Conservation (phyloP, 1,140 invertebrate species). For the Micrasema longulum region DNA sequence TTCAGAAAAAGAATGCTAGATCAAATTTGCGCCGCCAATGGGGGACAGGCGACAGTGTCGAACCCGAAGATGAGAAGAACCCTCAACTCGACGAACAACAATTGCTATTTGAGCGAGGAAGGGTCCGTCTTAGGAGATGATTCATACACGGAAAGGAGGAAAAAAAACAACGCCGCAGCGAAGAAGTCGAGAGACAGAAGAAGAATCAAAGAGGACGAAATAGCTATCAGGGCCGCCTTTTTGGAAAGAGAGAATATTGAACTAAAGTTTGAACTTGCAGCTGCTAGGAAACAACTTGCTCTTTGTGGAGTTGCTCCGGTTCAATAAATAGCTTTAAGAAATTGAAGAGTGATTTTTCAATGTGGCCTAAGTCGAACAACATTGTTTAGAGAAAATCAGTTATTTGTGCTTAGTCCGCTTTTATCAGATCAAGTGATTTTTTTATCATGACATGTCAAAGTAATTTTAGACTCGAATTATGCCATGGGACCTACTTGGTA, state of each 20-base stretch:
- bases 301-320: background rate
- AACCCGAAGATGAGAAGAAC: slow-evolving; percentile 76
- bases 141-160: slow-evolving; percentile 87
- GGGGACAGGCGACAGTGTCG: slow-evolving; percentile 67
- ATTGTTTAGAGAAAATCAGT: too few species aligned
- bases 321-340: too few species aligned
- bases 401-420: too few species aligned
- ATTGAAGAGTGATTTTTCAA: too few species aligned
- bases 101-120: slow-evolving; percentile 50
- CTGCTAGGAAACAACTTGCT: slow-evolving; percentile 62
- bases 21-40: slow-evolving; percentile 72
- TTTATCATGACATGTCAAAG: too few species aligned
- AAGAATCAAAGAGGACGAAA: slow-evolving; percentile 91
- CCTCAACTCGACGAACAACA: slow-evolving; percentile 54
- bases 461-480: too few species aligned
- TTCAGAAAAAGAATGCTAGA: slow-evolving; percentile 76
- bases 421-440: too few species aligned
- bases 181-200: slow-evolving; percentile 93
- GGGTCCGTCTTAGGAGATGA: slow-evolving; percentile 71
- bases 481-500: too few species aligned
- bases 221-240: slow-evolving; percentile 88
- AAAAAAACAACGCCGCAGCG: slow-evolving; percentile 96
- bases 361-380: too few species aligned
- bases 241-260: slow-evolving; percentile 85
- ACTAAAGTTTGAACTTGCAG: slow-evolving; percentile 73